Evolutionary conservation across 2,888 invertebrate species (phyloP).

Genomic region (Chrysomela aeneicollis): DNA sequence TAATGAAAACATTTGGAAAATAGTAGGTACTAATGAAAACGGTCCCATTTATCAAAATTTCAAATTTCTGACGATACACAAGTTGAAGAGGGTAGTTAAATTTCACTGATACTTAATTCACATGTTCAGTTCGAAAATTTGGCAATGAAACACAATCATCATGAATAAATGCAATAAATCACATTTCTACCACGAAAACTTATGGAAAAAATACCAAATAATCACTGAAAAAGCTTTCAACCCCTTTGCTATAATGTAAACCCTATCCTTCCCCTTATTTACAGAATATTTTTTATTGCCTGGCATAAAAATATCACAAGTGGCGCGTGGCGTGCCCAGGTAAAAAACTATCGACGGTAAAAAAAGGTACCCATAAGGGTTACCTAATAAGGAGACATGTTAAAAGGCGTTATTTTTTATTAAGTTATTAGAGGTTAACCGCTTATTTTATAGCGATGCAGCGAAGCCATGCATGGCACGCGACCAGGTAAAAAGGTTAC

Average conservation of each 20-base stretch:
- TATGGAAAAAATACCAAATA: slow-evolving; percentile 21
- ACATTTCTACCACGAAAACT: background rate
- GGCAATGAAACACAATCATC: too few relatives aligned
- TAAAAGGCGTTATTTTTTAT: slow-evolving; percentile 52
- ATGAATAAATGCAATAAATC: background rate
- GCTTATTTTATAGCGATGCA: slow-evolving; percentile 57
- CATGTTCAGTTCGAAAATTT: too few relatives aligned
- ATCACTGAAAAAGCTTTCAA: slow-evolving; percentile 31
- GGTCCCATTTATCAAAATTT: too few relatives aligned
- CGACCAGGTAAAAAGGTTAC: slow-evolving; percentile 57
- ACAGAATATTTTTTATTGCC: slow-evolving; percentile 51
- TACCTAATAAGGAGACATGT: slow-evolving; percentile 44
- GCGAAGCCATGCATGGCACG: slow-evolving; percentile 50
- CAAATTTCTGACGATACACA: too few relatives aligned
- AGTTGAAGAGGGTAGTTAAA: too few relatives aligned
- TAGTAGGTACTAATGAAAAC: too few relatives aligned
- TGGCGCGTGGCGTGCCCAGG: slow-evolving; percentile 53
- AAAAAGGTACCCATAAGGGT: slow-evolving; percentile 53
- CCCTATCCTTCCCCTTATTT: slow-evolving; percentile 53
- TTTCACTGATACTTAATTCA: too few relatives aligned
- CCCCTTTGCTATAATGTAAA: slow-evolving; percentile 16
- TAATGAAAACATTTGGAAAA: too few relatives aligned
- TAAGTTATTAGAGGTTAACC: slow-evolving; percentile 61
- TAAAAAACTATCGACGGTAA: slow-evolving; percentile 47
- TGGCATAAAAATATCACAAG: slow-evolving; percentile 46